Conservation (phyloP, 2,797 vertebrate genomes). For the Sibirionetta formosa region DNA sequence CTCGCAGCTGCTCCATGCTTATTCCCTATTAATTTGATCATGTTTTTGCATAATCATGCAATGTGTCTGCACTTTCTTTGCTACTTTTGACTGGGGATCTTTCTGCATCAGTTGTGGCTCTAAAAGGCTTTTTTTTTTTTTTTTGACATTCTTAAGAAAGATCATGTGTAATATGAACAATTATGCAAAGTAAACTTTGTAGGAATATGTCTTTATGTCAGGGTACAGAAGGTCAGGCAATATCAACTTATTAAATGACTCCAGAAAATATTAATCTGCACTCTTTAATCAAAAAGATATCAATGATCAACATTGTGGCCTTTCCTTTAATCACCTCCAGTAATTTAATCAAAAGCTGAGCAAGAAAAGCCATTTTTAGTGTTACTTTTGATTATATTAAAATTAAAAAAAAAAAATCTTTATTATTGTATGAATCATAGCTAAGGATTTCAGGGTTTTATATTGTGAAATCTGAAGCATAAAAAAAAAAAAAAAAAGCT, state of each 20-base stretch:
- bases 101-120: not conserved
- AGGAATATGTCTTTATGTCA: not conserved
- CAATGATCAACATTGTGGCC: not conserved
- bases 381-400: not conserved
- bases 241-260: not conserved
- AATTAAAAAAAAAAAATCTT: not conserved
- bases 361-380: not conserved
- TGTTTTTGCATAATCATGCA: not conserved
- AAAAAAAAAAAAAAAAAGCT: not conserved
- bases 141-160: not conserved
- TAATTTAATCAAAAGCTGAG: not conserved
- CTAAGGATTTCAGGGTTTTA: not conserved
- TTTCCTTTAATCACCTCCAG: not conserved
- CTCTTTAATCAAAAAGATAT: not conserved
- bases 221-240: not conserved
- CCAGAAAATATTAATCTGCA: constrained; percentile 18
- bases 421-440: not conserved
- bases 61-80: not conserved
- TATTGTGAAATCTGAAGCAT: not conserved
- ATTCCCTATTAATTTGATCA: not conserved
- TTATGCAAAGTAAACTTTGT: not conserved
- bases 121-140: not conserved
- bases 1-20: rapidly evolving
- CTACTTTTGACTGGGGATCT: not conserved
- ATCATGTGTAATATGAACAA: not conserved